Base-by-base conservation (phyloP, 2,113 vertebrate species). In the Callochromis pleurospilus region DNA sequence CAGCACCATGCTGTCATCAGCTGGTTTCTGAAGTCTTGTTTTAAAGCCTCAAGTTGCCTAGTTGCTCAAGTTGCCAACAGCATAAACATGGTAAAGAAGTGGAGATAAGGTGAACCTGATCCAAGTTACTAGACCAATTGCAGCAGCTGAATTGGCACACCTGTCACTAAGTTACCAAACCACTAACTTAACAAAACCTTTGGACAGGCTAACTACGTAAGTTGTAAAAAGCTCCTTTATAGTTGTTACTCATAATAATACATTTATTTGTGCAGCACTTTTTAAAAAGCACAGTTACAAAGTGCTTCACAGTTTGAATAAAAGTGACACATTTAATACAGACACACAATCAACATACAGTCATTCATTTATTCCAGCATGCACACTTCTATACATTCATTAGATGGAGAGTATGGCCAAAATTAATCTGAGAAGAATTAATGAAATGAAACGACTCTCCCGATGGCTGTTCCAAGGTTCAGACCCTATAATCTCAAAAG, bases 111-210 rank as follows among this genome's bases (percentile, higher is more conserved):
- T 68, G 36, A 1, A 68, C 19, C 12, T 40, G 36, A 68, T 68
- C 36, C 12, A 40, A 21, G n/a, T 40, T 68, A 40, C 62, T 68
- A 40, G 12, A 24, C 36, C 33, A n/a, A 65, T 36, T 36, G 60
- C 31, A 65, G 60, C 60, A 65, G 31, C 0, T n/a, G 60, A 65
- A 65, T 38, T 38, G 10, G 3, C 17, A 0, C 60, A n/a, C 60
- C 60, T 36, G 60, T 65, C 10, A 36, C 33, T 38, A 40, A 68
- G 33, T 68, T 38, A 3, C 62, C 62, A 68, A 68, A 68, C 60
- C 60, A 36, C 60, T 68, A 68, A 21, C 33, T 38, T 36, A n/a
- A 2, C 33, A 65, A 65, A 65, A 65, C 33, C 60, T 38, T 38
- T 5, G 19, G 11, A 21, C 19, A 3, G 10, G 10, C 19, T 68